Conservation (phyloP, 2,888 invertebrate species). For the Troilus luridus region DNA sequence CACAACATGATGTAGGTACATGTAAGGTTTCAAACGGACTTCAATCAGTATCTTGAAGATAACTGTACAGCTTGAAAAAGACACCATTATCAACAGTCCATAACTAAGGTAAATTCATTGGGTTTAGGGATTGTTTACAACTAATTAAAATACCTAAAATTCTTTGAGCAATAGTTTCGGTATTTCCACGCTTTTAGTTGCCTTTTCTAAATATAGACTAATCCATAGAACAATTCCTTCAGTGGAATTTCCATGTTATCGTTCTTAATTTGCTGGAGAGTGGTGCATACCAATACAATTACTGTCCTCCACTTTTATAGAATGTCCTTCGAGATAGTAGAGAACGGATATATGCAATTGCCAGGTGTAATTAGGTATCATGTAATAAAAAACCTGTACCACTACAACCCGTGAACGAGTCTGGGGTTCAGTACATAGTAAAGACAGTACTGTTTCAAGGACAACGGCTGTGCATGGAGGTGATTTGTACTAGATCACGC, state of each 20-base stretch:
- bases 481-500: too few relatives aligned
- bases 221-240: background rate
- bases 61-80: too few relatives aligned
- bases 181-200: background rate
- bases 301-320: background rate
- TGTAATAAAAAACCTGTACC: too few relatives aligned
- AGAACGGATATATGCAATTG: background rate
- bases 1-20: too few relatives aligned
- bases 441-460: too few relatives aligned
- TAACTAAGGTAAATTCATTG: background rate
- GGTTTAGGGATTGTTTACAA: background rate
- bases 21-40: too few relatives aligned
- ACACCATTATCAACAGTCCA: too few relatives aligned
- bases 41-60: too few relatives aligned
- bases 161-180: background rate
- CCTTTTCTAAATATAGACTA: background rate
- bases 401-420: too few relatives aligned
- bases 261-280: background rate
- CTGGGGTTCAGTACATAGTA: too few relatives aligned
- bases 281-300: background rate
- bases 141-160: background rate
- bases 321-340: background rate
- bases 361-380: background rate
- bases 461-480: too few relatives aligned
- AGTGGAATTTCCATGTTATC: background rate